phyloP scores from a whole-genome alignment of 2,797 vertebrate species.

The Bucorvus abyssinicus region DNA sequence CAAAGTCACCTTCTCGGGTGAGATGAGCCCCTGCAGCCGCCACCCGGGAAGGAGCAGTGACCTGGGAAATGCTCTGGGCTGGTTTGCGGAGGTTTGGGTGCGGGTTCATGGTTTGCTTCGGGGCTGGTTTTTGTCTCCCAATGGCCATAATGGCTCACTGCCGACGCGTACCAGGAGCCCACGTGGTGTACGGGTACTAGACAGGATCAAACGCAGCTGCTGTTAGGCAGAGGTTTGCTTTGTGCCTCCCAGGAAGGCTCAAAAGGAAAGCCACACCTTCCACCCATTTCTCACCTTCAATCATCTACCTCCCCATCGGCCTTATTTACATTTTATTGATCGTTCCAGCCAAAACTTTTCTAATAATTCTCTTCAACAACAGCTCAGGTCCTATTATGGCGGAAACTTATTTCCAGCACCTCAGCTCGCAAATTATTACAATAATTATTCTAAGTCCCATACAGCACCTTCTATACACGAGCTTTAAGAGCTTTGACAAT shows the following conservation, averaged over 20 bases:
- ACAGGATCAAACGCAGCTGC: not conserved
- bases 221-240: not conserved
- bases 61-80: rapidly evolving
- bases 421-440: not conserved
- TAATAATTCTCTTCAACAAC: not conserved
- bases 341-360: not conserved
- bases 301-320: not conserved
- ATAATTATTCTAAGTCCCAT: conserved; percentile 27
- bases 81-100: too few species aligned
- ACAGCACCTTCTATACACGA: not conserved
- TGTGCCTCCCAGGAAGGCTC: not conserved
- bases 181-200: rapidly evolving
- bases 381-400: not conserved
- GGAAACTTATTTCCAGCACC: not conserved
- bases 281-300: not conserved
- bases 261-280: not conserved
- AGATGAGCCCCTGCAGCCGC: not conserved
- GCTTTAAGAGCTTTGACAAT: conserved; percentile 47
- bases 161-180: not conserved
- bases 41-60: not conserved
- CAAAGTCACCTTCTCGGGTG: not conserved
- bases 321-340: not conserved
- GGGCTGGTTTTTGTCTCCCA: not conserved
- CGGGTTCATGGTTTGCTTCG: too few species aligned
- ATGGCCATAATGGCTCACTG: not conserved